Evolutionary conservation across 2,113 vertebrate genomes (phyloP).

Genomic region (Falcunculus frontatus): DNA sequence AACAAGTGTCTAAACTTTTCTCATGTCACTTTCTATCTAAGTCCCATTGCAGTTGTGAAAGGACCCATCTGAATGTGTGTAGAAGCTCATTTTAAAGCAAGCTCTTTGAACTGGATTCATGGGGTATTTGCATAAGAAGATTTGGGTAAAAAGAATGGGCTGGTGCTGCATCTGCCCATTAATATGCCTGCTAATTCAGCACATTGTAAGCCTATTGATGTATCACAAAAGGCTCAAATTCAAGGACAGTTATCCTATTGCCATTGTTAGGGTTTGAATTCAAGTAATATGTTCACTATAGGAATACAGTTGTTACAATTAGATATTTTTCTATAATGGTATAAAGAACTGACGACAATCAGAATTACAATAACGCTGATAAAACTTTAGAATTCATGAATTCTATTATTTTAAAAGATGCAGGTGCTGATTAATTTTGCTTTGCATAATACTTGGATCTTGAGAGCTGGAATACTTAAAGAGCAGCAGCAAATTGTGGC

Average conservation of each 20-base stretch:
- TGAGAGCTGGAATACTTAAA: constrained; percentile 8
- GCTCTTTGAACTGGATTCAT: constrained; percentile 99
- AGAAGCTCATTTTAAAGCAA: constrained; percentile 89
- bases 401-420: constrained; percentile 59
- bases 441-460: constrained; percentile 28
- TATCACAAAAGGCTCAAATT: constrained; percentile 92
- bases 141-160: constrained; percentile 92
- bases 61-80: constrained; percentile 79
- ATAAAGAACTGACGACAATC: constrained; percentile 73
- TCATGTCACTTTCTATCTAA: constrained; percentile 96
- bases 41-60: constrained; percentile 76
- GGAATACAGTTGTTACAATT: constrained; percentile 99
- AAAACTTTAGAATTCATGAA: constrained; percentile 50
- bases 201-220: constrained; percentile 99
- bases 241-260: constrained; percentile 97
- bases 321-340: constrained; percentile 82
- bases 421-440: constrained; percentile 58
- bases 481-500: neutral
- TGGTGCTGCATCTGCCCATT: constrained; percentile 93
- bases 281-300: constrained; percentile 85
- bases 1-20: constrained; percentile 99
- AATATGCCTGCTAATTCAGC: constrained; percentile 99
- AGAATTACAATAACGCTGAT: constrained; percentile 58
- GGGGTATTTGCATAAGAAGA: constrained; percentile 99
- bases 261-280: constrained; percentile 93